Evolutionary conservation across 1,140 invertebrate genomes (phyloP), one percentile per base, ranked within the genome.

Genomic region (Drosophila sp.): DNA sequence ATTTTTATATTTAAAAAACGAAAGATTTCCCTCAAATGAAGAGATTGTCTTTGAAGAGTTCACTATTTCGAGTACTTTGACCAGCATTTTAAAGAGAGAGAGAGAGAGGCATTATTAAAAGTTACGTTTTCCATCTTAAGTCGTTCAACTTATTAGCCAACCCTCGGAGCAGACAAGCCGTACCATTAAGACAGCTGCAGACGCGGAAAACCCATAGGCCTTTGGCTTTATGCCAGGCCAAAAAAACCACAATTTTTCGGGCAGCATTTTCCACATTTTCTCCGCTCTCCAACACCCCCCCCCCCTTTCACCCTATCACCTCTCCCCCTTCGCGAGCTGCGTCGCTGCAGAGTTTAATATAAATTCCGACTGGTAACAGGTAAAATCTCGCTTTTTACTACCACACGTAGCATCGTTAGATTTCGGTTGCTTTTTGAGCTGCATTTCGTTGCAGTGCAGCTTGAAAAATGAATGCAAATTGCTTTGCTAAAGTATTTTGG

Each of bases 311-410:
- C 25, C 21, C 13, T 29, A 4, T 13, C 48, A 13, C 8, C 14
- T 32, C 16, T 14, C 7, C 6, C 16, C 9, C 7, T 7, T 13
- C 16, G 66, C 58, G 38, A 34, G 14, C 45, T 66, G 48, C 50
- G 41, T 69, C 40, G 56, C 21, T n/a, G 43, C 46, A 51, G 70
- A 72, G 73, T 87, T 87, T 89, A 87, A 87, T 87, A 82, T 82
- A 87, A 87, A 87, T 89, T 78, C 72, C 82, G 7, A 73, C 75
- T 56, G 76, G 40, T 71, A 78, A 72, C 79, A 89, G 82, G 83
- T 89, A 59, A 87, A 87, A 76, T 87, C 77, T 67, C 58, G 56
- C 27, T 66, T 67, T 56, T 73, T 48, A 57, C 43, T 61, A 50
- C 14, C 62, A 48, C 80, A 84, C 80, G 80, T 84, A 77, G 72